phyloP scores from a whole-genome alignment of 2,113 vertebrate genomes.

The Vulpes vulpes region DNA sequence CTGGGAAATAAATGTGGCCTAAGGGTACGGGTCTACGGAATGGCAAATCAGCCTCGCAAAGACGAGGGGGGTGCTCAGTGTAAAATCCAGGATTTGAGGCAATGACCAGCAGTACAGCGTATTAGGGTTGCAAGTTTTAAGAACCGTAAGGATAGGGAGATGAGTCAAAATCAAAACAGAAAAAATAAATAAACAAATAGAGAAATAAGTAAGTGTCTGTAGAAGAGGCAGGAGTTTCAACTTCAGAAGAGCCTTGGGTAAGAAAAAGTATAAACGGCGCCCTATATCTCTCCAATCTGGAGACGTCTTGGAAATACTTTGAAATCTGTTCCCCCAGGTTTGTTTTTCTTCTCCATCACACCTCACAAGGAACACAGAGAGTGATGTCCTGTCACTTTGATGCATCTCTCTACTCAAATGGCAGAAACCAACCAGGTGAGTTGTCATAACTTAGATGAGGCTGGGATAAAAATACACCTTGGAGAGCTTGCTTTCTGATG shows the following conservation, averaged over 20 bases:
- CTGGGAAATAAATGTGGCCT: slow-evolving; percentile 1
- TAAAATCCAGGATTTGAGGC: neutral
- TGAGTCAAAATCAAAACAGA: neutral
- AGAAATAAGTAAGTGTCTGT: neutral
- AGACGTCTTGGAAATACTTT: neutral
- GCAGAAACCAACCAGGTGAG: slow-evolving; percentile 78
- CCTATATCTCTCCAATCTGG: neutral
- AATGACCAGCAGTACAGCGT: neutral
- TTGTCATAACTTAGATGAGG: slow-evolving; percentile 66
- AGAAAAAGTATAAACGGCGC: neutral
- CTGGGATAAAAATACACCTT: slow-evolving; percentile 68
- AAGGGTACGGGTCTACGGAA: neutral
- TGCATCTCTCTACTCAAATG: slow-evolving; percentile 57
- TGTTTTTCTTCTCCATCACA: slow-evolving; percentile 2
- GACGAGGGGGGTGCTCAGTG: neutral
- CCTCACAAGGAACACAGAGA: neutral
- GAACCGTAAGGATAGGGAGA: neutral
- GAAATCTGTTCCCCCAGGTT: slow-evolving; percentile 37
- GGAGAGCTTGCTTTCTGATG: slow-evolving; percentile 72
- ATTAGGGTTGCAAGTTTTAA: neutral
- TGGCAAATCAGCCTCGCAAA: neutral
- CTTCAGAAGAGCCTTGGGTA: neutral
- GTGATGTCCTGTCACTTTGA: slow-evolving; percentile 60
- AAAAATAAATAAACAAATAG: neutral
- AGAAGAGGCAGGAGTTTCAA: neutral